Base-by-base conservation (phyloP, 2,888 invertebrate species). In the Isoperla grammatica region DNA sequence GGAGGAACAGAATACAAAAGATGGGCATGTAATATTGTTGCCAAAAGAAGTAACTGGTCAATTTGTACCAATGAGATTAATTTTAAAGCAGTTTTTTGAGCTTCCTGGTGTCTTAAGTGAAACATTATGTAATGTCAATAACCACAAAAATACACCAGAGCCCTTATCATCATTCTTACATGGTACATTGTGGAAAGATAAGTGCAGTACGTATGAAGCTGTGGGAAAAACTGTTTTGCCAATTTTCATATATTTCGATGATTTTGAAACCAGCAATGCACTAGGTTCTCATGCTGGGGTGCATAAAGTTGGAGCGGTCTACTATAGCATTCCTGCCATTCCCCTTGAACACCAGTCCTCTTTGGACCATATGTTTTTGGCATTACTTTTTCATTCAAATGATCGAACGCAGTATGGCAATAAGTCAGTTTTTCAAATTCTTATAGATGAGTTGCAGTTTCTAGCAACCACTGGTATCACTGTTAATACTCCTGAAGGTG, bases 391-490 rank as follows among this genome's bases (percentile, higher is more conserved):
- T 42, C 55, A 37, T 39, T 55, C 55, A 37, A 20, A 17, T 9
- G 55, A 55, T 39, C 4, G 55, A 37, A 20, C 45, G 15, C 15
- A 19, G 64, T 45, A 63, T 65, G 49, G 20, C 12, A 63, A 43
- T 37, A 12, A 13, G 23, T 53, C 40, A 54, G 56, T 43, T 57
- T 67, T 53, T 46, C 60, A 40, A 2, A 60, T 61, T 57, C 57
- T 61, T 1, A 64, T 64, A 13, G 61, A 63, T 46, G 65, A 65
- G 58, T 50, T 66, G 22, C 23, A 55, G 23, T 61, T 55, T 58
- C 48, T 65, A 12, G 56, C 54, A 42, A 35, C 55, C 6, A 23
- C 54, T 1, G 65, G 64, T 11, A 62, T 45, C 29, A 50, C 42
- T 23, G 49, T 67, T 5, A 45, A 53, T 9, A 37, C 59, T 48